phyloP scores from a whole-genome alignment of 2,113 vertebrate species.

The Phocoena phocoena region DNA sequence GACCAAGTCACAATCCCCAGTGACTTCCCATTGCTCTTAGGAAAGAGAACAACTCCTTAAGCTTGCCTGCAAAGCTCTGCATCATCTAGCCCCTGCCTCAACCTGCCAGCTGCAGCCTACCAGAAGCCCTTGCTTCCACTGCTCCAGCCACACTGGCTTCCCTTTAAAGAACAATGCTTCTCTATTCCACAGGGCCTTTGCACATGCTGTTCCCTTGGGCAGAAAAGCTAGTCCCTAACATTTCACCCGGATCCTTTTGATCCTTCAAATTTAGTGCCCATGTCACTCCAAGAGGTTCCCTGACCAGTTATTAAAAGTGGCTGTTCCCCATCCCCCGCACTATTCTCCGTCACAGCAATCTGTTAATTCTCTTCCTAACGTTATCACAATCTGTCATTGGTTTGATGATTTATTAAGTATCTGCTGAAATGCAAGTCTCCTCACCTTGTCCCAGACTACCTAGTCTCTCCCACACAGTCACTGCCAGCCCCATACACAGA shows the following conservation, averaged over 20 bases:
- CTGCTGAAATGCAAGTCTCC: background rate
- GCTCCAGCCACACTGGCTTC: background rate
- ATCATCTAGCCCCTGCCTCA: background rate
- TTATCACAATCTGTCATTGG: background rate
- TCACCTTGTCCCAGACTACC: background rate
- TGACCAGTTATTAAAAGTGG: background rate
- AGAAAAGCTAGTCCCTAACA: background rate
- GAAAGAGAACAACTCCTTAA: background rate
- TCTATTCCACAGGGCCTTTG: background rate
- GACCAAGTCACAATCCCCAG: background rate
- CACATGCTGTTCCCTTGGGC: background rate
- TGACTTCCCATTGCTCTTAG: background rate
- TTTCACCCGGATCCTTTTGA: background rate
- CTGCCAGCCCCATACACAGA: background rate
- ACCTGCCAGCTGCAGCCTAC: background rate
- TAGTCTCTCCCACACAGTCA: background rate
- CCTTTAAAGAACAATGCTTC: background rate
- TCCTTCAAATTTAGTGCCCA: background rate
- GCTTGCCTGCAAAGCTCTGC: background rate
- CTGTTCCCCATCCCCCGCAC: background rate
- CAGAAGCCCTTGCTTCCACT: background rate
- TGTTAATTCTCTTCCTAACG: background rate
- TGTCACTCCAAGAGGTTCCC: background rate
- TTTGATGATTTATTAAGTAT: background rate
- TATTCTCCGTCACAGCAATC: background rate